Evolutionary conservation across 2,888 invertebrate genomes (phyloP).

Genomic region (Unio delphinus): DNA sequence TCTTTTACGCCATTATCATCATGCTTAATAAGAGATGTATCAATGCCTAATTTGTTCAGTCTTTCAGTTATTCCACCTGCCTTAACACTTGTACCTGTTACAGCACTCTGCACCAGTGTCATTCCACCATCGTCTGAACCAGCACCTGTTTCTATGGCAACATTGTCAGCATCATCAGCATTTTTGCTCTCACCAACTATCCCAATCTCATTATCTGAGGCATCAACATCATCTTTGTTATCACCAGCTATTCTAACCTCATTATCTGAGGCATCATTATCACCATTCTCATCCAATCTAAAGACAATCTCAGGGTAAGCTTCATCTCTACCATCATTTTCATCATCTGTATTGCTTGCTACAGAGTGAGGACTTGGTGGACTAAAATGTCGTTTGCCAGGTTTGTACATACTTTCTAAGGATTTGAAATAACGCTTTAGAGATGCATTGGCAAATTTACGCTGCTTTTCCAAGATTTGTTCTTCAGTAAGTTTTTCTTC

Average conservation of each 20-base stretch:
- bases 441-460: constrained; percentile 47
- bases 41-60: constrained; percentile 53
- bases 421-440: constrained; percentile 56
- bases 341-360: constrained; percentile 1
- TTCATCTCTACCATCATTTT: constrained; percentile 9
- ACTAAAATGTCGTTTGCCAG: too few relatives aligned
- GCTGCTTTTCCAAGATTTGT: constrained; percentile 36
- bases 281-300: not conserved
- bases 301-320: constrained; percentile 1
- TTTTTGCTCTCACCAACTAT: constrained; percentile 1
- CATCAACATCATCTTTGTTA: constrained; percentile 15
- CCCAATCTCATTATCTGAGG: constrained; percentile 7
- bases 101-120: constrained; percentile 37
- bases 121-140: constrained; percentile 17
- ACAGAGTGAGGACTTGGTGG: not conserved
- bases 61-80: constrained; percentile 59
- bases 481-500: constrained; percentile 37
- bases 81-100: constrained; percentile 42
- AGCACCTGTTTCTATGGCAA: constrained; percentile 5
- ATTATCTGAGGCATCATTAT: not conserved
- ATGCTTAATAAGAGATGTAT: constrained; percentile 39
- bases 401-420: constrained; percentile 38
- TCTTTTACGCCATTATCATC: constrained; percentile 5
- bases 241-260: constrained; percentile 3
- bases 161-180: constrained; percentile 3